These are phyloP conservation scores for Siderastrea radians DNA, from an alignment of 92 coral and sea anemone species.

Conservation along the genomic window DNA sequence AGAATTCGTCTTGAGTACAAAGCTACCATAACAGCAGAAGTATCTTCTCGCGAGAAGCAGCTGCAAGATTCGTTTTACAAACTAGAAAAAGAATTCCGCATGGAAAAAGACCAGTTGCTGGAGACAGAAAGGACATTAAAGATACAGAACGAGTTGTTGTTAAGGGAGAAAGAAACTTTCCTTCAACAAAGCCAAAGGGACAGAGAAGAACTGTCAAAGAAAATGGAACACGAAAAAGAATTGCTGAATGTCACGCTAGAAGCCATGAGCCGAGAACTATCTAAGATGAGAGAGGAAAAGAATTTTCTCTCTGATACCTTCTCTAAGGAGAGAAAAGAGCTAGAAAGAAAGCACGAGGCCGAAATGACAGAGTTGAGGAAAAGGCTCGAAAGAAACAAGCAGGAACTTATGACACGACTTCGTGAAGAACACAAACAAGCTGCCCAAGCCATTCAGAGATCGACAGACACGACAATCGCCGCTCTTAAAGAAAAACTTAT, in stretches of 20 bases:
- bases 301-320: slow-evolving; percentile 1
- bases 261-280: slow-evolving; percentile 55
- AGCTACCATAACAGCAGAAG: slow-evolving; percentile 31
- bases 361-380: slow-evolving; percentile 7
- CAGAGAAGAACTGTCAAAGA: slow-evolving; percentile 58
- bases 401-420: slow-evolving; percentile 44
- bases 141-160: slow-evolving; percentile 42
- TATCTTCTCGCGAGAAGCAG: slow-evolving; percentile 37
- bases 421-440: slow-evolving; percentile 41
- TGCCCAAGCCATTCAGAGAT: slow-evolving; percentile 25
- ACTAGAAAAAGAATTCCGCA: slow-evolving; percentile 37
- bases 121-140: slow-evolving; percentile 61
- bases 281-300: slow-evolving; percentile 56
- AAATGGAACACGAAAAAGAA: slow-evolving; percentile 71
- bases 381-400: slow-evolving; percentile 47
- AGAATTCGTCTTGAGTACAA: slow-evolving; percentile 36
- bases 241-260: slow-evolving; percentile 62
- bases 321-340: slow-evolving; percentile 28
- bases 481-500: slow-evolving; percentile 23
- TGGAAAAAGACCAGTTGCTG: slow-evolving; percentile 23
- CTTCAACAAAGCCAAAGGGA: slow-evolving; percentile 53
- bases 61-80: slow-evolving; percentile 47
- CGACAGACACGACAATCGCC: slow-evolving; percentile 26
- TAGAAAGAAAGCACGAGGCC: slow-evolving; percentile 28
- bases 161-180: slow-evolving; percentile 45